These are phyloP conservation scores for Plebejus anna DNA, from an alignment of 2,888 invertebrate genomes.

Conservation along the genomic window DNA sequence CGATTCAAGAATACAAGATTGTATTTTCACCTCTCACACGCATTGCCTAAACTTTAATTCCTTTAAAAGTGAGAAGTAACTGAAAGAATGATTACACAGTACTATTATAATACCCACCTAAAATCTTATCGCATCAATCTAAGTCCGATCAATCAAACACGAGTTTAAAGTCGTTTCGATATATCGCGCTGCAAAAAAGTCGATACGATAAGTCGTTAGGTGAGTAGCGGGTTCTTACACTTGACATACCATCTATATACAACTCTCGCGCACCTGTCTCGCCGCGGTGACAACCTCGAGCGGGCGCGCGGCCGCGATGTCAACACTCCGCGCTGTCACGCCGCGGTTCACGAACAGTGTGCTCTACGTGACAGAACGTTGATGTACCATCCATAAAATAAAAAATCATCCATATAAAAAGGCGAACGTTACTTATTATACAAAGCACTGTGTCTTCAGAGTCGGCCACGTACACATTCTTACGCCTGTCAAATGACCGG, in stretches of 20 bases:
- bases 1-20: not conserved
- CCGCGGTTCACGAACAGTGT: constrained; percentile 84
- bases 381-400: not conserved
- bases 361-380: constrained; percentile 63
- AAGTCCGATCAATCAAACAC: not conserved
- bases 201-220: not conserved
- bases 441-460: too few relatives aligned
- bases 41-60: too few relatives aligned
- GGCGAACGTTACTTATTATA: too few relatives aligned
- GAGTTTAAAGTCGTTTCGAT: not conserved
- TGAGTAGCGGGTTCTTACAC: not conserved
- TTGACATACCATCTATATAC: constrained; percentile 79
- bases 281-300: constrained; percentile 90
- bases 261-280: constrained; percentile 91
- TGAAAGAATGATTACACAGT: too few relatives aligned
- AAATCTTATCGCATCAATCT: not conserved
- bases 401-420: too few relatives aligned
- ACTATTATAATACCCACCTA: not conserved
- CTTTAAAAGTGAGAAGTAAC: too few relatives aligned
- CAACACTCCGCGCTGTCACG: constrained; percentile 75
- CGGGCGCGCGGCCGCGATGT: constrained; percentile 82
- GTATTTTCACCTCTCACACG: too few relatives aligned
- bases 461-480: too few relatives aligned
- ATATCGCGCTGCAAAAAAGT: not conserved
- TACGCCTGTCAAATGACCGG: too few relatives aligned